A percentile compares a stretch with the other conserved stretches of the same genome.
phyloP scores from a whole-genome alignment of 2,888 invertebrate genomes.

The Leptarthrus brevirostris region DNA sequence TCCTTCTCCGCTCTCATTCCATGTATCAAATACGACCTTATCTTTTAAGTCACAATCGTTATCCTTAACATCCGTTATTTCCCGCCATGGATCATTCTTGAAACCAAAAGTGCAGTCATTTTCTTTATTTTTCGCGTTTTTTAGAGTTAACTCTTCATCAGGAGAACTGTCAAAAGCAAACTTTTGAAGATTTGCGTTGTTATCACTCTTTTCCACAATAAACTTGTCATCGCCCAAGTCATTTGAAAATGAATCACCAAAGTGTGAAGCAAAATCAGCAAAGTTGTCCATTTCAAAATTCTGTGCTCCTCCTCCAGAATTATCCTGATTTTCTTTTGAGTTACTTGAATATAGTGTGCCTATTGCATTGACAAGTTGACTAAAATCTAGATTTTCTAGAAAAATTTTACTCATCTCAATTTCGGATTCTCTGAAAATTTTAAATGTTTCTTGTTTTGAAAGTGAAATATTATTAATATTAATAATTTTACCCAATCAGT shows the following conservation, averaged over 20 bases:
- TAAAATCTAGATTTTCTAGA: background rate
- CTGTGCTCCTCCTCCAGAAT: constrained; percentile 57
- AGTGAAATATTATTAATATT: background rate
- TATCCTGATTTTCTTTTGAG: background rate
- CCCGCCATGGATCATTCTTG: background rate
- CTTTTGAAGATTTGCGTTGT: constrained; percentile 2
- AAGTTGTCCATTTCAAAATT: constrained; percentile 63
- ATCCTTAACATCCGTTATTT: background rate
- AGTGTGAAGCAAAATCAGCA: constrained; percentile 66
- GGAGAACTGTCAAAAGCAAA: background rate
- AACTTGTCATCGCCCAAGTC: constrained; percentile 58
- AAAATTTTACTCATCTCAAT: background rate
- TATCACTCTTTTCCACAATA: constrained; percentile 8
- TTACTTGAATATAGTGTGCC: background rate
- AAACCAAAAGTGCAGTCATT: background rate
- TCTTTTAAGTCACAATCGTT: background rate
- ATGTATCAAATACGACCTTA: background rate
- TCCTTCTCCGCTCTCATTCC: background rate
- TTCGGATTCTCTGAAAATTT: background rate
- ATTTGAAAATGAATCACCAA: constrained; percentile 61
- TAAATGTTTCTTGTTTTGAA: background rate
- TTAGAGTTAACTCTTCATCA: background rate
- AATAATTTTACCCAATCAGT: background rate
- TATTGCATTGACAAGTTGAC: background rate
- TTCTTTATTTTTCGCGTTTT: background rate